Conservation (phyloP, 2,888 invertebrate species). For the Melanchra persicariae region DNA sequence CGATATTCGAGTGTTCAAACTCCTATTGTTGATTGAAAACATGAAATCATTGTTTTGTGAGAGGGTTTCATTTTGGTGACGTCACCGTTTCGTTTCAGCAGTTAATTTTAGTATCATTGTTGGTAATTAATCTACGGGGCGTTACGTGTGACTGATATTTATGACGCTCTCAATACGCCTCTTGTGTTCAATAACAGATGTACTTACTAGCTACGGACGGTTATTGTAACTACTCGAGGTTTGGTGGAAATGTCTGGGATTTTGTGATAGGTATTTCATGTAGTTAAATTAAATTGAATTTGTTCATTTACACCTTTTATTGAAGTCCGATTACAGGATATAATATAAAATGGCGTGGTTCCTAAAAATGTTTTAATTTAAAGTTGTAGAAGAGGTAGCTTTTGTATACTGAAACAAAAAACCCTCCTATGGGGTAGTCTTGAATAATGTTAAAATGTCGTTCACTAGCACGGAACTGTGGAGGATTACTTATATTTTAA, state of each 20-base stretch:
- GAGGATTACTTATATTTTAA: no score
- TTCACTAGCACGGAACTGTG: no score
- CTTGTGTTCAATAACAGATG: conserved; percentile 27
- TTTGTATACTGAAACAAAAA: no score
- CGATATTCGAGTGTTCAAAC: conserved; percentile 12
- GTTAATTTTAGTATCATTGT: conserved; percentile 54
- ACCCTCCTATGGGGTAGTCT: no score
- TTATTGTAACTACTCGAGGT: background rate
- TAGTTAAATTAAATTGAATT: background rate
- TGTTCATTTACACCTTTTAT: background rate
- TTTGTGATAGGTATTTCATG: background rate
- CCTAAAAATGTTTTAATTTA: no score
- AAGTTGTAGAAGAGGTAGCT: no score
- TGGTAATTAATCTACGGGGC: conserved; percentile 49
- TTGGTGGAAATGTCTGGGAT: background rate
- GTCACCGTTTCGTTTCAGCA: conserved; percentile 35
- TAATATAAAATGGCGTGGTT: no score
- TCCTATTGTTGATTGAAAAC: conserved; percentile 36
- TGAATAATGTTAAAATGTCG: no score
- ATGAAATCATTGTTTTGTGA: conserved; percentile 20
- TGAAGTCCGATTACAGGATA: no score
- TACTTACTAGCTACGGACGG: background rate
- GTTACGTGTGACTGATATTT: conserved; percentile 49
- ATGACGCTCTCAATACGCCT: conserved; percentile 35
- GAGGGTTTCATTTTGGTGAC: conserved; percentile 14